These are phyloP conservation scores for Microcebus jonahi DNA, from an alignment of 2,113 vertebrate species.

Conservation along the genomic window DNA sequence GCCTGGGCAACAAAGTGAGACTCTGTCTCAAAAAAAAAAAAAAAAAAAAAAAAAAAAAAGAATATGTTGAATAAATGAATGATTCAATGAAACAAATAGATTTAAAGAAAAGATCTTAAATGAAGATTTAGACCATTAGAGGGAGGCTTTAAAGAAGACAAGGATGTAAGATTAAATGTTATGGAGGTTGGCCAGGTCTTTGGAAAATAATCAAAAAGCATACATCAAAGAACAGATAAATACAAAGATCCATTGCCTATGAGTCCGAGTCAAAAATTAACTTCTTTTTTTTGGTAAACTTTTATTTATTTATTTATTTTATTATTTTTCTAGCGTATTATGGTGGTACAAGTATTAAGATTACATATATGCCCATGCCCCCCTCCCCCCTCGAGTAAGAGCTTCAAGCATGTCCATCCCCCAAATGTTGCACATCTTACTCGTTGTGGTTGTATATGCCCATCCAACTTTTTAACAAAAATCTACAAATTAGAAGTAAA, in stretches of 20 bases:
- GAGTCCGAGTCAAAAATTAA: not conserved
- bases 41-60: too few relatives aligned
- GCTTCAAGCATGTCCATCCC: too few relatives aligned
- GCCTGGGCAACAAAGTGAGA: too few relatives aligned
- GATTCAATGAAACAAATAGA: not conserved
- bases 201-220: conserved; percentile 16
- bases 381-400: too few relatives aligned
- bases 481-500: conserved; percentile 29
- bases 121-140: conserved; percentile 20
- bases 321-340: too few relatives aligned
- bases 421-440: too few relatives aligned
- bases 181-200: not conserved
- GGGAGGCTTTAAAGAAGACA: conserved; percentile 1
- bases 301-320: too few relatives aligned
- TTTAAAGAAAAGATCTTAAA: conserved; percentile 15
- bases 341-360: too few relatives aligned
- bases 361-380: too few relatives aligned
- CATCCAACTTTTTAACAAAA: not conserved
- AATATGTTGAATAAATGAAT: conserved; percentile 16
- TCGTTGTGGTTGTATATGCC: too few relatives aligned
- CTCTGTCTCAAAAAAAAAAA: too few relatives aligned
- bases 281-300: not conserved
- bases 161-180: not conserved
- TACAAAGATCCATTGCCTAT: not conserved
- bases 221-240: not conserved